Percentiles rank a stretch among this genome's conserved stretches.
Conservation (phyloP, 2,797 vertebrate genomes). For the Siniperca scherzeri region DNA sequence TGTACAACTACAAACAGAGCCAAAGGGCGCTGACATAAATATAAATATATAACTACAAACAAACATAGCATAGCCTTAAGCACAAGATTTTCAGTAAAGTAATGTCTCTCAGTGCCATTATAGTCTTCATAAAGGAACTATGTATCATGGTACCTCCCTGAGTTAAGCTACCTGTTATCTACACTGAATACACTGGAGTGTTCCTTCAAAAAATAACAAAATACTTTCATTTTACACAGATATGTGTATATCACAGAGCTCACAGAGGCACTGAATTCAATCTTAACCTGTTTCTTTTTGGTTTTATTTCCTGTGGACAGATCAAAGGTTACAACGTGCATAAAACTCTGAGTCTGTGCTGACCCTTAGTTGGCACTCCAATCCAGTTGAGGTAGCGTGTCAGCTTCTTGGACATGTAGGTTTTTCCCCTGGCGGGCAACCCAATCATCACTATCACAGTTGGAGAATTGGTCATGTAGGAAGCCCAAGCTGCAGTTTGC, state of each 20-base stretch:
- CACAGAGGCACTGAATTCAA: not conserved
- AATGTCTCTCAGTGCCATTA: not conserved
- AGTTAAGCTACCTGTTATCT: not conserved
- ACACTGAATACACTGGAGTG: not conserved
- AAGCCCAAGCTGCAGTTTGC: conserved; percentile 90
- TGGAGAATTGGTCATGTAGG: conserved; percentile 98
- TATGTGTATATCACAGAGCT: not conserved
- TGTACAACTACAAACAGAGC: not conserved
- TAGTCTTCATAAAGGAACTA: not conserved
- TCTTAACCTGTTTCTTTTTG: not conserved
- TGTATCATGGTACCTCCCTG: not conserved
- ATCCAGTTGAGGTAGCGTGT: conserved; percentile 99
- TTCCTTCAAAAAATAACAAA: not conserved
- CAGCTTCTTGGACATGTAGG: conserved; percentile 98
- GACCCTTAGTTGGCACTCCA: conserved; percentile 98
- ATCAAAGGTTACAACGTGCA: not conserved
- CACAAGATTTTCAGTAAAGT: not conserved
- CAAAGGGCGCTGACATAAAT: not conserved
- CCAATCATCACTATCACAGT: conserved; percentile 98
- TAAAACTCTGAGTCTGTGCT: conserved; percentile 36
- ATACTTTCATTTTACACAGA: not conserved
- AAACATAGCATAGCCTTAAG: conserved; percentile 20
- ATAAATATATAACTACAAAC: not conserved
- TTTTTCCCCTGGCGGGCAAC: conserved; percentile 96
- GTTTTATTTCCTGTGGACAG: not conserved